Evolutionary conservation across 2,888 invertebrate genomes (phyloP).

Genomic region (Scaptomyza tumidula): DNA sequence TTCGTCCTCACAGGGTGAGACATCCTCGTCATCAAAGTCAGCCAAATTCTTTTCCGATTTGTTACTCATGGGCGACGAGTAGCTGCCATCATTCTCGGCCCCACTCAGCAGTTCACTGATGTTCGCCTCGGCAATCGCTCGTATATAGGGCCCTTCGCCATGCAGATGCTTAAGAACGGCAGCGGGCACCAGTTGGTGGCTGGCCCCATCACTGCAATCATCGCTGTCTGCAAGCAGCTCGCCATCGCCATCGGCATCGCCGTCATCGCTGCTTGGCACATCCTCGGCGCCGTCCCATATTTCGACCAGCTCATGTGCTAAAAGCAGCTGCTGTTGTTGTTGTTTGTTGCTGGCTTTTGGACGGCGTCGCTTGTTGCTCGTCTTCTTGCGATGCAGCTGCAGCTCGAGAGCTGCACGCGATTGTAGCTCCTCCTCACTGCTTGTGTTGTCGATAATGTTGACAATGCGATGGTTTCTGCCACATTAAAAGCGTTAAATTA

Average conservation of each 20-base stretch:
- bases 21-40: slow-evolving; percentile 96
- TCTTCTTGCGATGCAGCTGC: slow-evolving; percentile 82
- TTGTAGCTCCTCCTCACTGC: slow-evolving; percentile 82
- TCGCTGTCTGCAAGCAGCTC: slow-evolving; percentile 84
- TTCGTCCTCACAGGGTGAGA: slow-evolving; percentile 94
- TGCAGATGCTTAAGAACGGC: slow-evolving; percentile 85
- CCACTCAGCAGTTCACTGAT: slow-evolving; percentile 85
- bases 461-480: slow-evolving; percentile 82
- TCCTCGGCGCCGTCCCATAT: slow-evolving; percentile 87
- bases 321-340: slow-evolving; percentile 76
- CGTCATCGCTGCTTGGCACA: slow-evolving; percentile 78
- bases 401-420: slow-evolving; percentile 80
- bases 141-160: slow-evolving; percentile 85
- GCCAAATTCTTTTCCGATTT: slow-evolving; percentile 98
- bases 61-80: slow-evolving; percentile 95
- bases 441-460: slow-evolving; percentile 83
- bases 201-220: slow-evolving; percentile 84
- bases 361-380: slow-evolving; percentile 82
- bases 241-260: slow-evolving; percentile 83
- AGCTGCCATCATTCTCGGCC: slow-evolving; percentile 93
- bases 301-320: slow-evolving; percentile 86
- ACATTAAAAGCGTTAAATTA: neutral
- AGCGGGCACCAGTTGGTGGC: slow-evolving; percentile 82
- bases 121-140: slow-evolving; percentile 85
- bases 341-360: slow-evolving; percentile 78